Conservation (phyloP, 2,888 invertebrate genomes). For the Hyposoter dolosus region DNA sequence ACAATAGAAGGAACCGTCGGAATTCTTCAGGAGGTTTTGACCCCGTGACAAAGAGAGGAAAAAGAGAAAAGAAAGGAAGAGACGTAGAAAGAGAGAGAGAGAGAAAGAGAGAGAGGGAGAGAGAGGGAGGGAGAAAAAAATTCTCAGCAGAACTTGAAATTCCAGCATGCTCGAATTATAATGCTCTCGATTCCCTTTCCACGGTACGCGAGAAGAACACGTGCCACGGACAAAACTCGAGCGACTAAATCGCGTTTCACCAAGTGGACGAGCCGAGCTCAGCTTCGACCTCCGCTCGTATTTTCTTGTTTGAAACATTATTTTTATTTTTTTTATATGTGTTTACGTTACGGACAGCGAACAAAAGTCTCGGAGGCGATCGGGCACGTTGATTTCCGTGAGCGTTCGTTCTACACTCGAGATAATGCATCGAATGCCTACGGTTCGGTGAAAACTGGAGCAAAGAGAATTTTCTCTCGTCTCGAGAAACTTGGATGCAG, state of each 20-base stretch:
- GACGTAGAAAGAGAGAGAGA: conserved; percentile 29
- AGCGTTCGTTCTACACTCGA: conserved; percentile 3
- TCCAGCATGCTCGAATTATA: conserved; percentile 62
- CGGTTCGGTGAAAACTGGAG: conserved; percentile 52
- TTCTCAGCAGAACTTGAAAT: conserved; percentile 62
- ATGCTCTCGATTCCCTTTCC: conserved; percentile 34
- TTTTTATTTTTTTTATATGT: neutral
- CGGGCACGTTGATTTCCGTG: conserved; percentile 49
- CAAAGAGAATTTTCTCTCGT: conserved; percentile 21
- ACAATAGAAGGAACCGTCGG: conserved; percentile 58
- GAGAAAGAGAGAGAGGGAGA: conserved; percentile 33
- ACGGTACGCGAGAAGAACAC: conserved; percentile 1
- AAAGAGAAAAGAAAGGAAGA: conserved; percentile 39
- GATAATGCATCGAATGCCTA: conserved; percentile 25
- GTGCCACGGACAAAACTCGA: conserved; percentile 8
- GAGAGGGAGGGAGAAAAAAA: conserved; percentile 6
- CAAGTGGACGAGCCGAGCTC: conserved; percentile 10
- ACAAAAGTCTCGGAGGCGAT: conserved; percentile 55
- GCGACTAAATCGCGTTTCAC: conserved; percentile 25
- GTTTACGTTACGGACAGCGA: conserved; percentile 25
- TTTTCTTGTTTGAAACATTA: neutral
- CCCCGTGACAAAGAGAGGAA: conserved; percentile 60
- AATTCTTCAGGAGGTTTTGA: conserved; percentile 63
- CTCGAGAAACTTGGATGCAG: neutral
- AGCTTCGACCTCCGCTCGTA: neutral